Conservation (phyloP, 2,113 vertebrate genomes). For the Ranitomeya imitator region DNA sequence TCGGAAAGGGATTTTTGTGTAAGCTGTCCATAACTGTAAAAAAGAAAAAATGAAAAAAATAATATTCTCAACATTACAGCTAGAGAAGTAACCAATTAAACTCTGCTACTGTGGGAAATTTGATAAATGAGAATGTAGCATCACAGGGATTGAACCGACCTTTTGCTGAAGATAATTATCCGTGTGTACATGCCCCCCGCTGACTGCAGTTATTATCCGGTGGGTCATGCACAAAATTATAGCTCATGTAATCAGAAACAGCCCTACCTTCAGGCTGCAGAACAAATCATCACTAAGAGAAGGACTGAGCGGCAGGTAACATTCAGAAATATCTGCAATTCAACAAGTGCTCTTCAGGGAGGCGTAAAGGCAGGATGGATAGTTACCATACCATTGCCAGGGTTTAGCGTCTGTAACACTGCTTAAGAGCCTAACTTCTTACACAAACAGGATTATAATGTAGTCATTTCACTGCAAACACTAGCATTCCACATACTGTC, state of each 20-base stretch:
- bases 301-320: background rate
- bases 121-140: conserved; percentile 36
- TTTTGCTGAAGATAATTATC: conserved; percentile 44
- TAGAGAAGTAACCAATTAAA: conserved; percentile 38
- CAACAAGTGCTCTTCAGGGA: background rate
- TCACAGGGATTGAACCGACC: conserved; percentile 34
- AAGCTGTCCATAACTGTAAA: conserved; percentile 25
- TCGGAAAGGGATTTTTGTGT: background rate
- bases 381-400: background rate
- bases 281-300: background rate
- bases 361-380: background rate
- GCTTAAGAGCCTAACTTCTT: background rate
- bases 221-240: conserved; percentile 43
- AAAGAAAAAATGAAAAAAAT: conserved; percentile 23
- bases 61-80: conserved; percentile 39
- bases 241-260: background rate
- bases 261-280: background rate
- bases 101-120: background rate
- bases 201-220: conserved; percentile 39
- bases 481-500: too few relatives aligned
- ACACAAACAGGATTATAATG: background rate
- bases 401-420: background rate
- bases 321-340: background rate
- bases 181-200: conserved; percentile 27
- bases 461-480: too few relatives aligned